Base-by-base conservation (phyloP, 2,888 invertebrate genomes). In the Seladonia tumulorum region DNA sequence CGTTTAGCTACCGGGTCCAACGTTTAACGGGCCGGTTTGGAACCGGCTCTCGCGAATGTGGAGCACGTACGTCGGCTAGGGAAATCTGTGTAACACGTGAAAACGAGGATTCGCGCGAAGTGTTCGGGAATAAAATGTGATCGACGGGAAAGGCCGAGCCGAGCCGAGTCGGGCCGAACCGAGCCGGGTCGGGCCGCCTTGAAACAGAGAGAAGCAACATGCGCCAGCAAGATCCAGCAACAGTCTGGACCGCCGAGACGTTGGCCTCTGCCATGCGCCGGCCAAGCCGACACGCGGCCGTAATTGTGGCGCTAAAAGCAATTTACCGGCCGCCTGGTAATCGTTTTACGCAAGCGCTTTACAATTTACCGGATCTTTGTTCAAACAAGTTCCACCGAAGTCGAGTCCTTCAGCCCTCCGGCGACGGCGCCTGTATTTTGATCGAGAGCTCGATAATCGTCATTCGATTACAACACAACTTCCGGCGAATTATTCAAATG, bases 341-440 rank as follows among this genome's bases (percentile, higher is more conserved):
- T 90, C 92, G 90, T 89, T 91, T 91, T 92, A 90, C 89, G 88
- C 88, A 87, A 92, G 91, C 90, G 90, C 91, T 91, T 90, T 89
- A 92, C 90, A 89, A 92, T 92, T 91, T 91, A 89, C 85, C 82
- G 86, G 83, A 87, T 88, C 88, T 88, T 87, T 87, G 84, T 87
- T 86, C 86, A 88, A 90, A 89, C 88, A 89, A 89, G 84, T 86
- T 82, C 85, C 83, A 78, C 78, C 85, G 80, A 49, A 72, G 82
- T 71, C 76, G 39, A 75, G 76, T 8, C 35, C 35, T 35, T 35
- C 5, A 35, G 35, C 29, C 29, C 2, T 29, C 29, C 29, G 29
- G 29, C 29, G 29, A 29, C 29, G 29, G 29, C 1, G 29, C 29
- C 29, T 53, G 49, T 79, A 57, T 74, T 57, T 47, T 1, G 3